Evolutionary conservation across 2,888 invertebrate genomes (phyloP), one percentile per base, ranked within the genome.

Genomic region (Poecilus cupreus): DNA sequence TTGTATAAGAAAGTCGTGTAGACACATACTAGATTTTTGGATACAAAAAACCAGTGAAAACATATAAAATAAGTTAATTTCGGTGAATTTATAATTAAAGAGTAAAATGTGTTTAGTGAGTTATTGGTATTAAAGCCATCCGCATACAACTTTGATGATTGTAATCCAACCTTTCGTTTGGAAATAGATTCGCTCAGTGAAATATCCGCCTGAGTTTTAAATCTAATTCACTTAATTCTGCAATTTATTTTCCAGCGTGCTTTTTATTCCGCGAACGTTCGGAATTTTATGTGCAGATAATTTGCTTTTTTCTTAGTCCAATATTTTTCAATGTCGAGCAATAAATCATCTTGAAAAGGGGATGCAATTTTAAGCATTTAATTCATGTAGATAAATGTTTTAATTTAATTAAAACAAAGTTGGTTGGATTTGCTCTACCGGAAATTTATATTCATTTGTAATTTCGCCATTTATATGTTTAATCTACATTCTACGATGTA

Each of bases 301-400:
- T 72, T 46, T 22, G 72, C 24, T 43, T 72, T 72, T 46, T 72
- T 24, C 72, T 22, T 43, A 24, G 5, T 3, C 72, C 13, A 72
- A 60, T 60, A 72, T 72, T 72, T 72, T 72, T 72, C 72, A 46
- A 46, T 13, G 72, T 43, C 72, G 13, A 13, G 1, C 13, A 22
- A 72, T 60, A 60, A 60, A 60, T 60, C 60, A 60, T 60, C 26
- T 60, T 6, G 60, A 60, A 60, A 6, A 24, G 24, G n/a, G 26
- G 26, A 60, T 60, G 60, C 60, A 26, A 60, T 60, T 60, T 60
- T 60, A 60, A 60, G 60, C 60, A 60, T 60, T 60, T 60, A 60
- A 60, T 60, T 60, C 60, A 6, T 60, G 60, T 60, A 22, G 60
- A 60, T 26, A 13, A 60, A 60, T 22, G 26, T 60, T 60, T 60